Evolutionary conservation across 2,797 vertebrate species (phyloP), one percentile per base, ranked within the genome.

Genomic region (Poliocrania exsul): DNA sequence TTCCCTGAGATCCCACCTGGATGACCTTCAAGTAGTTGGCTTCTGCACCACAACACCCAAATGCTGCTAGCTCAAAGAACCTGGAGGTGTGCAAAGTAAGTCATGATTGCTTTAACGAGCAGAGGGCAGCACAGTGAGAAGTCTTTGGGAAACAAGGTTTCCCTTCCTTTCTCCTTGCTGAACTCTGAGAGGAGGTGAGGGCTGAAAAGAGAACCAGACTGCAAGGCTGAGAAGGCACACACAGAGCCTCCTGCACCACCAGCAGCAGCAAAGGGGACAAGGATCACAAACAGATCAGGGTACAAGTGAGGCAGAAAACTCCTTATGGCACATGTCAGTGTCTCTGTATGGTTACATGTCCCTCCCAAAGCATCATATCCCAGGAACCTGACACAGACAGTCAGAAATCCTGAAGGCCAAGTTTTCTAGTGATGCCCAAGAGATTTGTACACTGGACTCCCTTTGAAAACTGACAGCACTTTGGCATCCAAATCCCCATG

Each of bases 31-130:
- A 8, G 44, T 35, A 28, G 5, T 6, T 40, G 20, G 28, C 10
- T 85, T 70, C 71, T 80, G 35, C 46, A 81, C 47, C 13, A 64
- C 67, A 84, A 81, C 10, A 49, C 9, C 24, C 18, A 26, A 33
- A 44, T 29, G 6, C 25, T 1, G 0, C 56, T 31, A 65, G 33
- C 44, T 79, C 56, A 58, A 15, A 54, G 65, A 91, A 70, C 10
- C 49, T 57, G 15, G 13, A 73, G 3, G 28, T 40, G 50, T 25
- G 33, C 64, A 40, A 40, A 40, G 82, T 20, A 58, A 86, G 28
- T 75, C n/a, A 20, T 0, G 1, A 58, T 1, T 66, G 35, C n/a
- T 37, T 5, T 28, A 73, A 77, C 0, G 4, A 77, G 23, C 67
- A 80, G 47, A 82, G 28, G 44, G 38, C 26, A 25, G n/a, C 37